Evolutionary conservation across 1,140 invertebrate genomes (phyloP), one percentile per base, ranked within the genome.

Genomic region (Liolophura sinensis): DNA sequence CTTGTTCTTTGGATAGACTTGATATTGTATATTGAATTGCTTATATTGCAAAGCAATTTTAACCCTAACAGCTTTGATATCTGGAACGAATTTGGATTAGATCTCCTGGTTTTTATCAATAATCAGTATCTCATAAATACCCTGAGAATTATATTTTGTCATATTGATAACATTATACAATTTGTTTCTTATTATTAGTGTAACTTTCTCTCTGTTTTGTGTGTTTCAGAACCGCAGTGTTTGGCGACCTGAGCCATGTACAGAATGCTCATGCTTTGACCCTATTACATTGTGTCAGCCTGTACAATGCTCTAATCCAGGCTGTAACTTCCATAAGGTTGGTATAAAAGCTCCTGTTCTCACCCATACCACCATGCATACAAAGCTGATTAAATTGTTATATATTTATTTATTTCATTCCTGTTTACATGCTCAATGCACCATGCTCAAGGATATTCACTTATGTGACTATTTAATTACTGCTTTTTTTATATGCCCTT

Each of bases 251-350:
- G 61, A 71, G 24, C 65, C 70, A 1, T 77, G 75, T 54, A 64
- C 62, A 6, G 62, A 73, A 22, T 77, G 75, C 57, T 65, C 68
- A 7, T 77, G 75, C 61, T 57, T 71, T 9, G 72, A 73, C 61
- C 73, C 75, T 18, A 73, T 77, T 22, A 51, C 71, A 22, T 50
- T 75, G 15, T 77, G 75, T 72, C 68, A 75, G 58, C 65, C 56
- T 46, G 71, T 77, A 22, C 49, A 62, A 46, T 77, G 75, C 64
- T 60, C 48, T 15, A 70, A 75, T 46, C 75, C 73, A 15, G 24
- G 63, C 16, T 77, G 75, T 69, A 62, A 75, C 67, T 74, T 68
- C 54, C 46, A 62, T 15, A 60, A 66, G 65, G 75, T 77, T 62
- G 65, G 67, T 40, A 46, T 27, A 6, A 12, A 47, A 16, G 15